Evolutionary conservation across 2,113 vertebrate genomes (phyloP).

Genomic region (Pelecanus crispus): DNA sequence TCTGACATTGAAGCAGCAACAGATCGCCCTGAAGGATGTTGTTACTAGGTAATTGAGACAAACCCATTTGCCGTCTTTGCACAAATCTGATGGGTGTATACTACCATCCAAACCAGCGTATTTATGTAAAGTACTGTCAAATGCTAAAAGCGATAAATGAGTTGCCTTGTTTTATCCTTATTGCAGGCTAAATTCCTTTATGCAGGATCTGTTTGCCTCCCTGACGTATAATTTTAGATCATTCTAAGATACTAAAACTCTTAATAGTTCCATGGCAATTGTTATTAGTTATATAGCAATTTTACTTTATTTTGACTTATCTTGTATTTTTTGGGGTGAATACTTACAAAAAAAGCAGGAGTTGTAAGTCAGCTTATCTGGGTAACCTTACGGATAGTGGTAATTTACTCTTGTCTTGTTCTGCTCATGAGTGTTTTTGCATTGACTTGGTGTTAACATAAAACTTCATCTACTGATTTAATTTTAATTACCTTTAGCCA

Average conservation of each 20-base stretch:
- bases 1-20: slow-evolving; percentile 31
- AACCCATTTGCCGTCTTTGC: background rate
- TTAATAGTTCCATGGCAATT: background rate
- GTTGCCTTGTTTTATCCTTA: background rate
- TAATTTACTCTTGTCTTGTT: background rate
- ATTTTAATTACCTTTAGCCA: background rate
- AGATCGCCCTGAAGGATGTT: slow-evolving; percentile 23
- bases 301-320: background rate
- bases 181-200: background rate
- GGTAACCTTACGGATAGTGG: background rate
- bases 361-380: background rate
- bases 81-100: background rate
- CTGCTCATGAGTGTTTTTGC: background rate
- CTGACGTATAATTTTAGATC: background rate
- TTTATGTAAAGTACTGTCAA: background rate
- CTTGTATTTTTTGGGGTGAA: background rate
- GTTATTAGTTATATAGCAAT: background rate
- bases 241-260: background rate
- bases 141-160: background rate
- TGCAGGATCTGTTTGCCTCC: background rate
- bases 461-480: background rate
- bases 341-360: background rate
- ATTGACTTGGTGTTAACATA: background rate
- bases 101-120: background rate
- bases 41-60: slow-evolving; percentile 17